These are phyloP conservation scores for Botia almorhae DNA, from an alignment of 2,797 vertebrate genomes.

Conservation along the genomic window DNA sequence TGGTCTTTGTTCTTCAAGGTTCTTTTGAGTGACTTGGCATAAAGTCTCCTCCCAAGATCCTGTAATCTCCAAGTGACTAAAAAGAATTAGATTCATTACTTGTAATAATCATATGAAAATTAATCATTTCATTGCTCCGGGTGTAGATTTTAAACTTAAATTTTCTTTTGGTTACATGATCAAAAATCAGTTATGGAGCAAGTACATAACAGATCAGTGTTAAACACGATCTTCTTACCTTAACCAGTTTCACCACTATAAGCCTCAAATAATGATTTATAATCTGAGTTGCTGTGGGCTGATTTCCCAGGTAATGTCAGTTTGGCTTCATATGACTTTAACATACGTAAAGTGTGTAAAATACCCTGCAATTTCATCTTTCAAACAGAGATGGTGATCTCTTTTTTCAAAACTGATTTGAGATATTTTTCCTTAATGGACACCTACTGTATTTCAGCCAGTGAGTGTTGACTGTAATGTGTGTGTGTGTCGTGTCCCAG, in stretches of 20 bases:
- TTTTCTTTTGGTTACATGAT: not conserved
- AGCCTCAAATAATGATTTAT: too few relatives aligned
- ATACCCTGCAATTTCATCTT: too few relatives aligned
- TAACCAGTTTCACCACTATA: too few relatives aligned
- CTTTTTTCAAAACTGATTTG: not conserved
- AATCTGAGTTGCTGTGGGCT: too few relatives aligned
- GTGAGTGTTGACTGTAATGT: constrained; percentile 13
- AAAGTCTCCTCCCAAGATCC: constrained; percentile 46
- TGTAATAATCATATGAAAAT: constrained; percentile 29
- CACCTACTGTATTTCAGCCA: not conserved
- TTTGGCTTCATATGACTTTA: too few relatives aligned
- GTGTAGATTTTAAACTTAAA: constrained; percentile 6
- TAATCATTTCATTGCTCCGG: constrained; percentile 27
- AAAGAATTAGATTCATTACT: constrained; percentile 42
- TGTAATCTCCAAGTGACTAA: constrained; percentile 28
- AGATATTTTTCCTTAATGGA: not conserved
- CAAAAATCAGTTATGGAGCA: too few relatives aligned
- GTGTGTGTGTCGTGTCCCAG: constrained; percentile 22
- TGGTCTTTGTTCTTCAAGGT: constrained; percentile 58
- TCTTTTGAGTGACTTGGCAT: constrained; percentile 56
- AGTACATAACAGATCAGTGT: too few relatives aligned
- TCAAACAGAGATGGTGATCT: too few relatives aligned
- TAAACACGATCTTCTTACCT: too few relatives aligned
- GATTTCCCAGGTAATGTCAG: too few relatives aligned
- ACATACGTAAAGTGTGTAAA: too few relatives aligned